Evolutionary conservation across 2,797 vertebrate genomes (phyloP).

Genomic region (Bovichtus variegatus): DNA sequence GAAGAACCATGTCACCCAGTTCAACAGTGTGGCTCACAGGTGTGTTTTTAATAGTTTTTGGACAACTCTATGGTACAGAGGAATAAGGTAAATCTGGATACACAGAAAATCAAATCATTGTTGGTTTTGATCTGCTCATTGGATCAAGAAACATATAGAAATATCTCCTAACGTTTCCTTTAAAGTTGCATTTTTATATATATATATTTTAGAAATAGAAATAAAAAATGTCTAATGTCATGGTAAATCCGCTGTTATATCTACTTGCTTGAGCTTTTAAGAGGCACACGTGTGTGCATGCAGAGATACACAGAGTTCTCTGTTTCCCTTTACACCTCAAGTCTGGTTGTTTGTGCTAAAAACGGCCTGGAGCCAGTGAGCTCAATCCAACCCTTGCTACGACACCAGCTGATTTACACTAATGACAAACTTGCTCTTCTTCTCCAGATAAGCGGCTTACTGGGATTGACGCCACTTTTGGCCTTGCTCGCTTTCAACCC

Average conservation of each 20-base stretch:
- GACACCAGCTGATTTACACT: constrained; percentile 66
- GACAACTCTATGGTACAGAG: too few species aligned
- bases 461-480: constrained; percentile 46
- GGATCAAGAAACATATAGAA: background rate
- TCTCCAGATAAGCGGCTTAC: constrained; percentile 26
- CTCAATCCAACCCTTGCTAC: constrained; percentile 1
- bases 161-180: background rate
- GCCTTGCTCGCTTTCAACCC: constrained; percentile 50
- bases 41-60: background rate
- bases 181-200: background rate
- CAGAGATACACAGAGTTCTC: background rate
- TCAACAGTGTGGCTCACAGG: background rate
- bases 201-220: background rate
- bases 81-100: background rate
- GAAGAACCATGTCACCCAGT: background rate
- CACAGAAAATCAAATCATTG: too few species aligned
- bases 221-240: background rate
- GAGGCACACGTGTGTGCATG: background rate
- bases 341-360: constrained; percentile 12
- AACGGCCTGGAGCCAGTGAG: constrained; percentile 23
- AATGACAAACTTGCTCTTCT: constrained; percentile 56
- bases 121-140: background rate
- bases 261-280: background rate
- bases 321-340: constrained; percentile 18
- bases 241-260: background rate